Base-by-base conservation (phyloP, 1,140 invertebrate genomes). In the Hylaeus anthracinus region DNA sequence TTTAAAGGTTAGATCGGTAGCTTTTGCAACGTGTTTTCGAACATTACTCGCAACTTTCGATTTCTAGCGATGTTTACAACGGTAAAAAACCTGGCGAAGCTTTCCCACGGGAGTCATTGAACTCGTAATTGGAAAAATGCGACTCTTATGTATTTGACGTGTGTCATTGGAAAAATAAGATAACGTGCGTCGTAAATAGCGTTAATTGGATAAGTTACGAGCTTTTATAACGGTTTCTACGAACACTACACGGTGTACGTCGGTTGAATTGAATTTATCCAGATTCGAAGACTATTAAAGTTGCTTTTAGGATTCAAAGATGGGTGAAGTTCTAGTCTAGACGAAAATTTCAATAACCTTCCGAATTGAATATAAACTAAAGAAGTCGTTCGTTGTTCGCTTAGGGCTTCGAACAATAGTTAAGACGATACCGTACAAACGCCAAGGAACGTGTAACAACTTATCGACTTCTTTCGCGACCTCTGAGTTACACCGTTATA, bases 1-100 rank as follows among this genome's bases (percentile, higher is more conserved):
- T 83, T 65, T 63, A 81, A 81, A 81, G 79, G 79, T 81, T 81
- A 81, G 73, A 81, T 69, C 66, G 63, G 55, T 12, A 53, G 6
- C 12, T 12, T 63, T 79, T 45, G 12, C 26, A 48, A 12, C n/a
- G 64, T 75, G 63, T 61, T 55, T 66, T 66, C 12, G 26, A 43
- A 9, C 63, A 41, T 80, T 66, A 53, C 53, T 45, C 14, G 12
- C 10, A 5, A 76, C 72, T 75, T 75, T 81, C 73, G 56, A 43
- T 81, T 75, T 75, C 72, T 76, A 45, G 0, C 5, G 45, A 69
- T 5, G 5, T 56, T 56, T 41, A 65, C 64, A 5, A n/a, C 9
- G 26, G 5, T 39, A 5, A 37, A 37, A 51, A 39, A 5, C 37
- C 26, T 26, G 26, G 53, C 9, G 3, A 58, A 10, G 71, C 43